Percentiles rank a stretch among this genome's conserved stretches.
Conservation (phyloP, 2,888 invertebrate species). For the Metellina segmentata region DNA sequence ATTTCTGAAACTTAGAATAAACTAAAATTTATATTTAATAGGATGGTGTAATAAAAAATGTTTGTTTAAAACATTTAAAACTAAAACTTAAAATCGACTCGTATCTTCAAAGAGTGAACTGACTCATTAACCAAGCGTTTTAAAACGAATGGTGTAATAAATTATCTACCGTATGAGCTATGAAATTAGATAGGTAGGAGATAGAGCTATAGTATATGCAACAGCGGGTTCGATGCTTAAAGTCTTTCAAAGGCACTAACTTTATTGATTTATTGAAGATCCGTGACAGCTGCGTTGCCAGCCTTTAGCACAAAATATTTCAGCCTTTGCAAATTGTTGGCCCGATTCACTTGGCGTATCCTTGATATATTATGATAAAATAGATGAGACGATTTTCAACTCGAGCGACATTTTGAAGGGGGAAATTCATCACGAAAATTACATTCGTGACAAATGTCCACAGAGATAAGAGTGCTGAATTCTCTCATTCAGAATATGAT, state of each 20-base stretch:
- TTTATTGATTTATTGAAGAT: slow-evolving; percentile 20
- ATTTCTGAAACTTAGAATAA: too few species aligned
- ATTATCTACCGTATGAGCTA: too few species aligned
- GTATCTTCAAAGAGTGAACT: too few species aligned
- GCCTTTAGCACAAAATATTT: slow-evolving; percentile 15
- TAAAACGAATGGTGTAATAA: too few species aligned
- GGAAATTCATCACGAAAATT: neutral
- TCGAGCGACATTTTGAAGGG: neutral
- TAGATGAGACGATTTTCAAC: slow-evolving; percentile 20
- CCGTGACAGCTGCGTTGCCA: slow-evolving; percentile 5
- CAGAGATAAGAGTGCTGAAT: neutral
- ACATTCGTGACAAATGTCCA: neutral
- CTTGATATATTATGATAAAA: neutral
- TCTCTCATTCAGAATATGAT: neutral
- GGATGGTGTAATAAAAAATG: too few species aligned
- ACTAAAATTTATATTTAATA: too few species aligned
- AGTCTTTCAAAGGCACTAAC: neutral
- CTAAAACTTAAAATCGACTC: too few species aligned
- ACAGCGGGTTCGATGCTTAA: neutral
- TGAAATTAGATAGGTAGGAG: too few species aligned
- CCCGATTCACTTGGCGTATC: slow-evolving; percentile 14
- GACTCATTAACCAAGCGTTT: too few species aligned
- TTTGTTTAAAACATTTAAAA: too few species aligned
- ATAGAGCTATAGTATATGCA: neutral
- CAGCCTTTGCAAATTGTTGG: slow-evolving; percentile 21